phyloP scores from a whole-genome alignment of 2,113 vertebrate species.

The Xiphophorus hellerii region DNA sequence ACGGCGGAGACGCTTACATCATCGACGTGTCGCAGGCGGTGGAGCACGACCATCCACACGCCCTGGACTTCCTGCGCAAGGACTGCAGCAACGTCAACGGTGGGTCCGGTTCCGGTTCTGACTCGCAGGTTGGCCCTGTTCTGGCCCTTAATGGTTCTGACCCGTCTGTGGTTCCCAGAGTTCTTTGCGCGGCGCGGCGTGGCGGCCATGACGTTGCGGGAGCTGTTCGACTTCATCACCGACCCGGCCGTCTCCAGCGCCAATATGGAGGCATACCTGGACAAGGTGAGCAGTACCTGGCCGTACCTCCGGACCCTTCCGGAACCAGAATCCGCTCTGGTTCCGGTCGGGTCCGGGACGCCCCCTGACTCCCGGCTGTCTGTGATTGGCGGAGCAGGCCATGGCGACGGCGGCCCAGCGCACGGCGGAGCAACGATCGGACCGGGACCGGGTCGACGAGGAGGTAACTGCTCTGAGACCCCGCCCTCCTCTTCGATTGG shows the following conservation, averaged over 20 bases:
- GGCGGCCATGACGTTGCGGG: constrained; percentile 92
- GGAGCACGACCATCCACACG: constrained; percentile 95
- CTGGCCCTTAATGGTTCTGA: not conserved
- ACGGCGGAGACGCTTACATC: constrained; percentile 85
- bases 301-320: no score
- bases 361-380: not conserved
- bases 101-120: constrained; percentile 44
- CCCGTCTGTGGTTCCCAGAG: constrained; percentile 71
- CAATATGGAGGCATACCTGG: constrained; percentile 91
- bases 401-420: constrained; percentile 89
- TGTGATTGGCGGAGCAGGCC: constrained; percentile 74
- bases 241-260: constrained; percentile 87
- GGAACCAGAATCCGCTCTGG: no score
- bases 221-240: constrained; percentile 95
- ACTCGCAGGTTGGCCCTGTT: not conserved
- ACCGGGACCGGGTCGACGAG: constrained; percentile 93
- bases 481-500: constrained; percentile 12
- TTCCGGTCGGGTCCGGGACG: no score
- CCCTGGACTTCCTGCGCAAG: constrained; percentile 94
- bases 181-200: constrained; percentile 89
- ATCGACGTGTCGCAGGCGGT: constrained; percentile 97
- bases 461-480: constrained; percentile 78
- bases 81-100: constrained; percentile 94
- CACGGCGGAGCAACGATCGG: constrained; percentile 88
- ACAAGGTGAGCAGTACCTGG: constrained; percentile 79